phyloP scores from a whole-genome alignment of 2,888 invertebrate genomes.

The Sinodicranocentrus sp. region DNA sequence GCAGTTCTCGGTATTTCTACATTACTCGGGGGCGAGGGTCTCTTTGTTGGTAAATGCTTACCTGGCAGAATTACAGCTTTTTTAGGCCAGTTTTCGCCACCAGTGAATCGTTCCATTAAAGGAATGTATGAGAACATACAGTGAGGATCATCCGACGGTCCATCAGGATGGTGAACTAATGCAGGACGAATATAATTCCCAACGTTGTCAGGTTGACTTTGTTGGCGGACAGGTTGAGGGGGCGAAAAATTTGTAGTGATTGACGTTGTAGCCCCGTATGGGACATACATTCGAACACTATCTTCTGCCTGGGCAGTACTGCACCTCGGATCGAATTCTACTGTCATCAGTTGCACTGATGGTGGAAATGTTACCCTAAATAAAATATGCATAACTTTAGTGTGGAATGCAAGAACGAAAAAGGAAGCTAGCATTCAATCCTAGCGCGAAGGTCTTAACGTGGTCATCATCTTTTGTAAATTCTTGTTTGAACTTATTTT shows the following conservation, averaged over 20 bases:
- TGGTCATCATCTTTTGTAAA: no score
- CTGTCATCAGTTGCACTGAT: slow-evolving; percentile 92
- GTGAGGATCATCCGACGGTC: slow-evolving; percentile 59
- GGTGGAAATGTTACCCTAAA: slow-evolving; percentile 91
- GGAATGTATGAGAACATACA: slow-evolving; percentile 81
- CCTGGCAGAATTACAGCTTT: slow-evolving; percentile 90
- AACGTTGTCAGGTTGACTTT: not conserved
- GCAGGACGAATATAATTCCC: slow-evolving; percentile 11
- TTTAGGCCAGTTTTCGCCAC: slow-evolving; percentile 91
- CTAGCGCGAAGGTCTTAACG: no score
- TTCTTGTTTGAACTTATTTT: no score
- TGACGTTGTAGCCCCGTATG: slow-evolving; percentile 73
- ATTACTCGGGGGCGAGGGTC: no score
- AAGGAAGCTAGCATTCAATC: no score
- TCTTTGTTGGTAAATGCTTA: slow-evolving; percentile 77
- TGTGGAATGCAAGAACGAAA: no score
- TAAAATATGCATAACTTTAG: not conserved
- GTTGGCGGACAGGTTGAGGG: not conserved
- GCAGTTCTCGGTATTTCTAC: no score
- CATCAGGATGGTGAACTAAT: slow-evolving; percentile 8
- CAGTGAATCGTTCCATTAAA: slow-evolving; percentile 84
- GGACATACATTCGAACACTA: slow-evolving; percentile 82
- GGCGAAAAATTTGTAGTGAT: not conserved
- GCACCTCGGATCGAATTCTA: slow-evolving; percentile 96
- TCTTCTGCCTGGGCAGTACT: slow-evolving; percentile 97